Evolutionary conservation across 2,113 vertebrate genomes (phyloP).

Genomic region (Psilopsiagon aurifrons): DNA sequence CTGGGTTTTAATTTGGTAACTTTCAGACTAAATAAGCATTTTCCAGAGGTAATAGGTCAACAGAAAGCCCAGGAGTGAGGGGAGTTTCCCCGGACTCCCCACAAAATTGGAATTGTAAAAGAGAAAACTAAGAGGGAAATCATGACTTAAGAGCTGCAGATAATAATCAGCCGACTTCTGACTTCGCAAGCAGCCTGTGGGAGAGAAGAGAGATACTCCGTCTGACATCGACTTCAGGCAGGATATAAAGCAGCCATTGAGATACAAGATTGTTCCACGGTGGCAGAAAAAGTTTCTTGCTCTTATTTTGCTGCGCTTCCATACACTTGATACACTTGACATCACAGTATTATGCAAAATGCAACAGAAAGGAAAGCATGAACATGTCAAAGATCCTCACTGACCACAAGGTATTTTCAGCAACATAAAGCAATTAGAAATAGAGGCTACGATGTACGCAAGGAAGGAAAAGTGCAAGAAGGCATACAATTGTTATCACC

Average conservation of each 20-base stretch:
- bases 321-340: background rate
- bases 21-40: conserved; percentile 9
- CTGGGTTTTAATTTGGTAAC: background rate
- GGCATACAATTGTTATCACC: background rate
- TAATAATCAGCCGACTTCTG: conserved; percentile 61
- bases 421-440: background rate
- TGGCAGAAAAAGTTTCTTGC: background rate
- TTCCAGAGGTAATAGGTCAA: conserved; percentile 36
- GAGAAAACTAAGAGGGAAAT: conserved; percentile 33
- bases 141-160: conserved; percentile 42
- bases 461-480: background rate
- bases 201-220: conserved; percentile 24
- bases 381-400: background rate
- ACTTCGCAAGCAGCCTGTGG: conserved; percentile 47
- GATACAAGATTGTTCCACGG: background rate
- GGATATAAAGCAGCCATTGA: conserved; percentile 52
- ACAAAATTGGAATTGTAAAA: conserved; percentile 44
- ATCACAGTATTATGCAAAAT: background rate
- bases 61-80: conserved; percentile 48
- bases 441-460: background rate
- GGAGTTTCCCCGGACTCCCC: conserved; percentile 40
- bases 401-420: background rate
- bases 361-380: background rate
- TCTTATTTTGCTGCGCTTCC: background rate
- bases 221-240: background rate